Conservation (phyloP, 2,797 vertebrate genomes). For the Helostoma temminkii region DNA sequence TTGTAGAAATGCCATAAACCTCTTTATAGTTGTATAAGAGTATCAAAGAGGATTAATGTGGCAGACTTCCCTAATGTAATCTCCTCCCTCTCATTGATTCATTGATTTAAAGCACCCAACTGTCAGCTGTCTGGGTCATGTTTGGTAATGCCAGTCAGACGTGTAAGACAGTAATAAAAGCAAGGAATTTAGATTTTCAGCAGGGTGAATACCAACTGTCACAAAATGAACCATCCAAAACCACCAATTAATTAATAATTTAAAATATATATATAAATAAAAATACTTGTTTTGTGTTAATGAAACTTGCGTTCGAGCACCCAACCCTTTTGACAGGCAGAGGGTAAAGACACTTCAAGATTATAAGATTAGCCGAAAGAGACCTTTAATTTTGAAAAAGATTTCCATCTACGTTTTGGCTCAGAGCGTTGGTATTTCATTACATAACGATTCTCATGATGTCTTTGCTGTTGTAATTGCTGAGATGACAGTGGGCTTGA, state of each 20-base stretch:
- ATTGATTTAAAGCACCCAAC: slow-evolving; percentile 33
- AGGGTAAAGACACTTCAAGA: slow-evolving; percentile 43
- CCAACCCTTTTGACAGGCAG: slow-evolving; percentile 42
- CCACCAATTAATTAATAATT: not conserved
- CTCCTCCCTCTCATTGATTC: slow-evolving; percentile 46
- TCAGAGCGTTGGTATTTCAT: slow-evolving; percentile 37
- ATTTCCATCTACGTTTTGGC: slow-evolving; percentile 45
- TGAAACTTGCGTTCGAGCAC: slow-evolving; percentile 11
- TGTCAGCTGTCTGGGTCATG: not conserved
- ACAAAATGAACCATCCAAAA: not conserved
- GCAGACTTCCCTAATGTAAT: slow-evolving; percentile 71
- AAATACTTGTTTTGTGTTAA: not conserved
- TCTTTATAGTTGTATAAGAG: slow-evolving; percentile 72
- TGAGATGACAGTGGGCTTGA: slow-evolving; percentile 19
- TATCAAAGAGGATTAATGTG: slow-evolving; percentile 72
- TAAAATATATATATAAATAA: not conserved
- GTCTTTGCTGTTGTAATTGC: slow-evolving; percentile 24
- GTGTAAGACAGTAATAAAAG: slow-evolving; percentile 7
- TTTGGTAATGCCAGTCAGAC: slow-evolving; percentile 8
- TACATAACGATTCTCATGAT: slow-evolving; percentile 29
- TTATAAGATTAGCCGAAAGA: slow-evolving; percentile 64
- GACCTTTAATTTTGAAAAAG: slow-evolving; percentile 54
- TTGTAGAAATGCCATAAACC: slow-evolving; percentile 70
- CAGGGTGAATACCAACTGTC: not conserved
- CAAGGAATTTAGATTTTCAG: not conserved